A percentile compares a stretch with the other conserved stretches of the same genome.
These are phyloP conservation scores for Tympanuchus pallidicinctus DNA, from an alignment of 2,113 vertebrate species.

Conservation along the genomic window DNA sequence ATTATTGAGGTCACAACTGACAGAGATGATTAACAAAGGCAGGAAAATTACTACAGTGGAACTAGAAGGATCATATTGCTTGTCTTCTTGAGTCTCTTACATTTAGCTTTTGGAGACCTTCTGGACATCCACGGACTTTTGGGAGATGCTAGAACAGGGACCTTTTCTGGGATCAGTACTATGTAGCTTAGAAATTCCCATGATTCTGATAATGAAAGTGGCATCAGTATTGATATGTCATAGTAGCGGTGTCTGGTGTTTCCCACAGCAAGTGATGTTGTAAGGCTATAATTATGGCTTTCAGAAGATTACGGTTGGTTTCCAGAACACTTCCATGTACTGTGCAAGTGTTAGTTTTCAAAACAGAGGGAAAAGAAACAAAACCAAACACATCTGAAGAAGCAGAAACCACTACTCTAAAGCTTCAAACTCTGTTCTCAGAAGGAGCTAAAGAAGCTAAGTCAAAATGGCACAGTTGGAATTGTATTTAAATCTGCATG, in stretches of 20 bases:
- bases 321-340: neutral
- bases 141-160: neutral
- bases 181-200: neutral
- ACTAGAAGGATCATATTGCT: neutral
- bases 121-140: neutral
- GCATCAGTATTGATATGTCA: neutral
- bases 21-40: neutral
- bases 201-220: neutral
- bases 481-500: neutral
- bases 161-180: neutral
- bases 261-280: neutral
- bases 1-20: neutral
- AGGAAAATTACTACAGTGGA: neutral
- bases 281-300: slow-evolving; percentile 21
- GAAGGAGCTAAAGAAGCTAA: neutral
- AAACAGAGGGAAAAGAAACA: neutral
- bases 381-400: neutral
- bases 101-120: neutral
- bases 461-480: neutral
- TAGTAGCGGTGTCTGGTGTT: neutral
- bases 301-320: neutral
- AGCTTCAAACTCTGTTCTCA: neutral
- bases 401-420: neutral
- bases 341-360: neutral
- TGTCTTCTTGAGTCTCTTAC: neutral